Percentiles rank a stretch among this genome's conserved stretches.
These are phyloP conservation scores for Oscheius sp. DNA, from an alignment of 2,888 invertebrate genomes.

Conservation along the genomic window DNA sequence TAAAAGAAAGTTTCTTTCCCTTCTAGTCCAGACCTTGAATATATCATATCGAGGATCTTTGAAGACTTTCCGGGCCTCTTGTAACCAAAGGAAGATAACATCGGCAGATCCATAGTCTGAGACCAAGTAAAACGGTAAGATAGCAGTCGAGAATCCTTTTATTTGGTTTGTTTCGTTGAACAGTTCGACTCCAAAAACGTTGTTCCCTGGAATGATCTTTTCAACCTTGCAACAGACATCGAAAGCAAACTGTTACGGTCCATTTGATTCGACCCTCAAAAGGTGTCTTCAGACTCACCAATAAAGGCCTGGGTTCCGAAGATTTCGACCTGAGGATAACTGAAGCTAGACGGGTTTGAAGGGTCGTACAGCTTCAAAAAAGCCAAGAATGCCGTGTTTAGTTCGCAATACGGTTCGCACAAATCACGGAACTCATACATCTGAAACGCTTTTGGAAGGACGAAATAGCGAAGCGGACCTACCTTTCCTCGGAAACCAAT, in stretches of 20 bases:
- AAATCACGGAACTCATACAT: conserved; percentile 45
- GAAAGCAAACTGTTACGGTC: background rate
- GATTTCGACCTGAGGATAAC: conserved; percentile 62
- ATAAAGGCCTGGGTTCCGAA: conserved; percentile 65
- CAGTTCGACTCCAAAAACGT: conserved; percentile 62
- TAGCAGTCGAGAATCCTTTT: conserved; percentile 58
- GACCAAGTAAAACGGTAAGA: conserved; percentile 63
- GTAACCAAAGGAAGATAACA: conserved; percentile 53
- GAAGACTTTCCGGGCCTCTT: conserved; percentile 53
- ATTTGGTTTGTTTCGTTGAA: conserved; percentile 37
- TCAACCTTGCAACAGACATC: conserved; percentile 1
- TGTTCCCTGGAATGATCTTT: conserved; percentile 55
- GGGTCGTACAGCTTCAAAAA: conserved; percentile 63
- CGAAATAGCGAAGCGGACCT: background rate
- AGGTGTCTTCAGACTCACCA: conserved; percentile 40
- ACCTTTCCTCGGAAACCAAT: conserved; percentile 30
- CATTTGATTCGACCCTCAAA: conserved; percentile 1
- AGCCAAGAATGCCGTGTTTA: conserved; percentile 67
- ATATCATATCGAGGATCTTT: conserved; percentile 48
- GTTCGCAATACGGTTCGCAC: conserved; percentile 66
- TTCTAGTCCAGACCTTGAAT: conserved; percentile 18
- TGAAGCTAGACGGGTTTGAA: conserved; percentile 54
- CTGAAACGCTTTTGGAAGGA: background rate
- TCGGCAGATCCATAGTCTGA: conserved; percentile 40
- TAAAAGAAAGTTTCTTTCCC: conserved; percentile 34